Percentiles rank a stretch among this genome's conserved stretches.
These are phyloP conservation scores for Sapajus apella DNA, from an alignment of 2,113 vertebrate genomes.

Conservation along the genomic window DNA sequence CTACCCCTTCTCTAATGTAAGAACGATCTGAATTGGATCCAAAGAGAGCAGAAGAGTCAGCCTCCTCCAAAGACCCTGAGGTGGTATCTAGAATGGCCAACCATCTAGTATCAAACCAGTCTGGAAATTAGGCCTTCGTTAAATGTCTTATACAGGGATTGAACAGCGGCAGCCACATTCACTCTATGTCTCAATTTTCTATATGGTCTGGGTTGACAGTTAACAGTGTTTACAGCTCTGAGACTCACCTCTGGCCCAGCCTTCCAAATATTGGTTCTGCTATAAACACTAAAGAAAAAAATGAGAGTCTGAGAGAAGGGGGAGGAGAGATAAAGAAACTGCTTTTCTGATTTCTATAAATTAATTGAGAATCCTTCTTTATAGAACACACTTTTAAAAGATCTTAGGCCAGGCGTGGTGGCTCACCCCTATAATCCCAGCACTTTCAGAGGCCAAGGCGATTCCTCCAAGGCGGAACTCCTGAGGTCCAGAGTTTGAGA, in stretches of 20 bases:
- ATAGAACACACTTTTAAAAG: not conserved
- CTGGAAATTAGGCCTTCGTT: slow-evolving; percentile 49
- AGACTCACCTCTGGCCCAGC: slow-evolving; percentile 66
- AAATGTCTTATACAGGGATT: slow-evolving; percentile 55
- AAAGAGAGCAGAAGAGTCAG: not conserved
- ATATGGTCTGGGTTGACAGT: slow-evolving; percentile 67
- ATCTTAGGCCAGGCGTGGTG: not conserved
- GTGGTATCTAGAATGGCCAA: slow-evolving; percentile 28
- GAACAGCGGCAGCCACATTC: slow-evolving; percentile 60
- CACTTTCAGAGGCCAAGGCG: no score
- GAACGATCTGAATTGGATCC: slow-evolving; percentile 1
- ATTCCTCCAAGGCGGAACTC: no score
- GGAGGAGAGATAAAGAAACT: slow-evolving; percentile 56
- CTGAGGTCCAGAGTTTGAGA: no score
- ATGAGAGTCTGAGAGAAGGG: slow-evolving; percentile 50
- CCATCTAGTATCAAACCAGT: slow-evolving; percentile 45
- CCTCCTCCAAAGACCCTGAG: not conserved
- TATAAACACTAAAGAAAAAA: slow-evolving; percentile 73
- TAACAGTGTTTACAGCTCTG: slow-evolving; percentile 57
- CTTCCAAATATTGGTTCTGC: slow-evolving; percentile 68
- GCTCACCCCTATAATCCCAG: no score
- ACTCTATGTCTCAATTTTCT: slow-evolving; percentile 57
- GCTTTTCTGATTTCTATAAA: slow-evolving; percentile 38
- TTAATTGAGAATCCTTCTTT: slow-evolving; percentile 5
- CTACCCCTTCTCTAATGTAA: not conserved